phyloP scores from a whole-genome alignment of 2,888 invertebrate genomes.

The Epiblema foenella region DNA sequence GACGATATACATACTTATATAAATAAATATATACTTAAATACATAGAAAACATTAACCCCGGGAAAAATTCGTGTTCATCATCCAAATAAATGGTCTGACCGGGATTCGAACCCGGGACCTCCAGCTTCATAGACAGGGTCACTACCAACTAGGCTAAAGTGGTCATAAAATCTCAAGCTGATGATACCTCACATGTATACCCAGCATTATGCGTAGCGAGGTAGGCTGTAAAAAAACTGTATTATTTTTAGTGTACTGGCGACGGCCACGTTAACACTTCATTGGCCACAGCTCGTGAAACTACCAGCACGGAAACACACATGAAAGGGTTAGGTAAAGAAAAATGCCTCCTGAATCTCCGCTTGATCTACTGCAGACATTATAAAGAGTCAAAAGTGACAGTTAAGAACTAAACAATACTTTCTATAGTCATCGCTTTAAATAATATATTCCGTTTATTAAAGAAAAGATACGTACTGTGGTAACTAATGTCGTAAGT shows the following conservation, averaged over 20 bases:
- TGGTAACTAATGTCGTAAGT: too few relatives aligned
- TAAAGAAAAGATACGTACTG: too few relatives aligned
- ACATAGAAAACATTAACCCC: too few relatives aligned
- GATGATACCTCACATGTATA: neutral
- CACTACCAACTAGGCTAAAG: too few relatives aligned
- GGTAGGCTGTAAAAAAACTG: slow-evolving; percentile 65
- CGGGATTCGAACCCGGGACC: too few relatives aligned
- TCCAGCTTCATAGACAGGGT: too few relatives aligned
- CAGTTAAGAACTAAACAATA: neutral
- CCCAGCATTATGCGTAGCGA: slow-evolving; percentile 11
- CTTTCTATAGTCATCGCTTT: neutral
- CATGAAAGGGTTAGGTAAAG: slow-evolving; percentile 78
- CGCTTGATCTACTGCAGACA: slow-evolving; percentile 11
- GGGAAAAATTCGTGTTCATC: too few relatives aligned
- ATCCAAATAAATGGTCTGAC: too few relatives aligned
- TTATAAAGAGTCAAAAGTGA: neutral
- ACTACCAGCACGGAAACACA: slow-evolving; percentile 77
- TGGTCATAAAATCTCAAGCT: too few relatives aligned
- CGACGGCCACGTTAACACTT: slow-evolving; percentile 74
- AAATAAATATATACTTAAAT: too few relatives aligned
- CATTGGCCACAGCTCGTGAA: slow-evolving; percentile 75
- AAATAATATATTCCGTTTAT: too few relatives aligned
- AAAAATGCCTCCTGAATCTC: slow-evolving; percentile 57
- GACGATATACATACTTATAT: too few relatives aligned
- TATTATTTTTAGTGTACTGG: slow-evolving; percentile 76